phyloP scores from a whole-genome alignment of 2,113 vertebrate species.

The Tupaia tana region DNA sequence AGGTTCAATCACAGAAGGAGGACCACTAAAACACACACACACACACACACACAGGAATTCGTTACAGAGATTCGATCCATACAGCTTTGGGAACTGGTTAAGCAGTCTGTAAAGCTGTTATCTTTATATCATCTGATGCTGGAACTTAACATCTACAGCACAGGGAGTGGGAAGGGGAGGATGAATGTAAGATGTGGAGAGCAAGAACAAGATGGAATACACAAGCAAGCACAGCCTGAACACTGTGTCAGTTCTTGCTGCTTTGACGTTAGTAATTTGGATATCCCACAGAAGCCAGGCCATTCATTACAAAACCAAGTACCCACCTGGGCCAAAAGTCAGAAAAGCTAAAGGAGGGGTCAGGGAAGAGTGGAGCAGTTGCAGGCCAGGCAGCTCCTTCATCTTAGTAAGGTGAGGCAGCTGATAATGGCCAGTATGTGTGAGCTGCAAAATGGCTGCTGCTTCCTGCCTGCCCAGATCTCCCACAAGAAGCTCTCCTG shows the following conservation, averaged over 20 bases:
- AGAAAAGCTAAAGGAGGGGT: background rate
- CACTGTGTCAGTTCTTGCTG: background rate
- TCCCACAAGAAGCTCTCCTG: background rate
- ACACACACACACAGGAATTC: background rate
- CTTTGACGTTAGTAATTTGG: background rate
- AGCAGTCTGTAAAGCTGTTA: background rate
- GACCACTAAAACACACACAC: background rate
- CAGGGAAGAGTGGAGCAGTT: background rate
- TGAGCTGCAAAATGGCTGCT: background rate
- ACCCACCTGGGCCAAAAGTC: background rate
- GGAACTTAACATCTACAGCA: background rate
- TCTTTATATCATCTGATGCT: background rate
- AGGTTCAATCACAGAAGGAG: conserved; percentile 40
- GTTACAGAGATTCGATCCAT: background rate
- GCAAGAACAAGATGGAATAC: background rate
- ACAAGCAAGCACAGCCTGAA: background rate
- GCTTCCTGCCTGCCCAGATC: background rate
- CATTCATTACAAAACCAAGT: conserved; percentile 8
- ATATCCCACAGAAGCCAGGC: background rate
- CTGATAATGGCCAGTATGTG: background rate
- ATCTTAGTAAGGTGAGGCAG: background rate
- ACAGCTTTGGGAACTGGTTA: background rate
- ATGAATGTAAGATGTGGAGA: background rate
- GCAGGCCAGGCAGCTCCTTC: background rate
- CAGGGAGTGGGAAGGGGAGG: background rate